These are phyloP conservation scores for Drosophila pseudoobscura DNA, from an alignment of 1,140 invertebrate genomes.

Conservation along the genomic window DNA sequence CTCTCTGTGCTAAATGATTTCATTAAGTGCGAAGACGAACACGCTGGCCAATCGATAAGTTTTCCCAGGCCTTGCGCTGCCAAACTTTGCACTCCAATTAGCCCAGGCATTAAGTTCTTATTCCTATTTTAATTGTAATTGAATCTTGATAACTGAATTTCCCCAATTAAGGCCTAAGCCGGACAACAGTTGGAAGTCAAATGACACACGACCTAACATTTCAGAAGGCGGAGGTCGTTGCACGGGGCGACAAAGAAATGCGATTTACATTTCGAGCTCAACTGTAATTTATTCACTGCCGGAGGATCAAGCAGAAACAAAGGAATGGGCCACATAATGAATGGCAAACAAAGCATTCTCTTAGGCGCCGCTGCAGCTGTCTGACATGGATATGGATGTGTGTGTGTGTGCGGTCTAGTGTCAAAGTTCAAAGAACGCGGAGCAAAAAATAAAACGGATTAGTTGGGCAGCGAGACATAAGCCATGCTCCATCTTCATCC, in stretches of 20 bases:
- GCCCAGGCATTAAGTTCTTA: neutral
- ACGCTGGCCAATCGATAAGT: constrained; percentile 49
- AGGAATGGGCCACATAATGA: constrained; percentile 55
- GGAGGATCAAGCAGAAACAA: constrained; percentile 28
- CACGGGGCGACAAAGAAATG: constrained; percentile 29
- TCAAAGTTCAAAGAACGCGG: constrained; percentile 68
- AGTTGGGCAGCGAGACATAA: constrained; percentile 22
- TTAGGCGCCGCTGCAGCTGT: constrained; percentile 51
- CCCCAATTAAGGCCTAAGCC: constrained; percentile 10
- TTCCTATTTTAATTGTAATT: constrained; percentile 35
- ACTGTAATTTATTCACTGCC: constrained; percentile 45
- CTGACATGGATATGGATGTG: constrained; percentile 13
- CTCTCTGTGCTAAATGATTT: constrained; percentile 65
- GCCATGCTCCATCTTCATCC: constrained; percentile 31
- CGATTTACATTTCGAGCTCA: constrained; percentile 31
- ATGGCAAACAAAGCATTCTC: constrained; percentile 75
- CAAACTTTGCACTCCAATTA: constrained; percentile 35
- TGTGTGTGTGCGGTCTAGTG: constrained; percentile 13
- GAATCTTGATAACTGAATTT: constrained; percentile 53
- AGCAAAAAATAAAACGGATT: constrained; percentile 64
- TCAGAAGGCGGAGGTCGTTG: constrained; percentile 24
- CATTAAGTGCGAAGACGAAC: constrained; percentile 58
- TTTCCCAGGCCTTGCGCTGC: neutral
- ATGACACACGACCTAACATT: constrained; percentile 16
- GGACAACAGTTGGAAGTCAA: constrained; percentile 18